phyloP scores from a whole-genome alignment of 2,113 vertebrate genomes.

The Phyllostomus hastatus region DNA sequence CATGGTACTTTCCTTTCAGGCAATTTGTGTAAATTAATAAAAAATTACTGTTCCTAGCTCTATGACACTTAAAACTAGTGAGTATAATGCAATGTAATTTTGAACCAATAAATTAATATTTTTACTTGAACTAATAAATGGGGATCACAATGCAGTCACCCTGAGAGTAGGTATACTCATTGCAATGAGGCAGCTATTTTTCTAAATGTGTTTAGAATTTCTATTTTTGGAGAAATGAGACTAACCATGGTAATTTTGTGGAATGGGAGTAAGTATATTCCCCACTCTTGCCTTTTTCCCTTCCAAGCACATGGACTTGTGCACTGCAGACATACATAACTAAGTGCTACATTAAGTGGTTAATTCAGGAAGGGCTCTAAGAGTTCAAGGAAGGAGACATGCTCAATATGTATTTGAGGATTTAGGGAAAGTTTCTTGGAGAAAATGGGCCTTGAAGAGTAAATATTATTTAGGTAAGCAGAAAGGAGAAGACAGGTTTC shows the following conservation, averaged over 20 bases:
- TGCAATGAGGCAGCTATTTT: background rate
- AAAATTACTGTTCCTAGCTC: background rate
- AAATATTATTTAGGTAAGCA: background rate
- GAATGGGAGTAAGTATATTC: background rate
- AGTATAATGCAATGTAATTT: background rate
- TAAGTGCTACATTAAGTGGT: background rate
- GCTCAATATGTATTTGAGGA: background rate
- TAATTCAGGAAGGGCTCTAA: background rate
- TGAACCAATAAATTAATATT: background rate
- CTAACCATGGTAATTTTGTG: background rate
- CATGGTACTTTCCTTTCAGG: background rate
- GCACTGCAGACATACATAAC: background rate
- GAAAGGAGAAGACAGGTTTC: background rate
- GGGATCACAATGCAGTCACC: background rate
- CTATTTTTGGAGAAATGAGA: background rate
- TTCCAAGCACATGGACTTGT: background rate
- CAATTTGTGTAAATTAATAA: background rate
- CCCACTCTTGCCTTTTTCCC: background rate
- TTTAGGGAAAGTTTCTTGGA: background rate
- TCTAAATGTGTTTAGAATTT: background rate
- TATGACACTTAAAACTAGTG: background rate
- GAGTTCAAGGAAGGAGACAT: background rate
- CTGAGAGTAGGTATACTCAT: background rate
- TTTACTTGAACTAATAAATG: background rate
- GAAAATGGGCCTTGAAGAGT: background rate